These are phyloP conservation scores for Chironomus tepperi DNA, from an alignment of 1,140 invertebrate species.

Conservation along the genomic window DNA sequence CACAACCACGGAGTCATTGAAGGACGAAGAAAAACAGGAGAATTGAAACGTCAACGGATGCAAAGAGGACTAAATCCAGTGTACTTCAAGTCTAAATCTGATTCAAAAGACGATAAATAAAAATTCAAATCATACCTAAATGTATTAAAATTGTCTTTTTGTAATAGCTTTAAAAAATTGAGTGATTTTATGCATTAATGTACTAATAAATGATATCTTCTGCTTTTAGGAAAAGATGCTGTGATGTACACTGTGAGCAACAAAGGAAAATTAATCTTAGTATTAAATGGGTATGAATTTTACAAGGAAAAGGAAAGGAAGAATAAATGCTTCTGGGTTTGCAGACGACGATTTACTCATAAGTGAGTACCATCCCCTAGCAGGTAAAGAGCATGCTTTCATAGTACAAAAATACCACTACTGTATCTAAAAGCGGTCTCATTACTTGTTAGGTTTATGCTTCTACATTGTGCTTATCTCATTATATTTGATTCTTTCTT, in stretches of 20 bases:
- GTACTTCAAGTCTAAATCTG: background rate
- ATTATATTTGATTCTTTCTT: background rate
- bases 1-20: background rate
- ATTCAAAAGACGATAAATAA: too few species aligned
- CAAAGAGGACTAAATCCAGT: background rate
- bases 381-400: too few species aligned
- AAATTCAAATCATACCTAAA: too few species aligned
- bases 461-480: too few species aligned
- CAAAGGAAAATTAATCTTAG: background rate
- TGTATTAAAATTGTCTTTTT: too few species aligned
- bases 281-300: background rate
- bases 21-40: background rate
- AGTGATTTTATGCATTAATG: too few species aligned
- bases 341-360: background rate
- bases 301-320: background rate
- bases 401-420: too few species aligned
- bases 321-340: background rate
- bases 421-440: too few species aligned
- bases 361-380: background rate
- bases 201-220: too few species aligned
- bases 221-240: too few species aligned
- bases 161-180: too few species aligned
- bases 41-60: background rate
- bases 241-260: background rate
- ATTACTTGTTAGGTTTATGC: too few species aligned